A percentile compares a stretch with the other conserved stretches of the same genome.
Conservation (phyloP, 1,140 invertebrate species). For the Bathynomus jamesi region DNA sequence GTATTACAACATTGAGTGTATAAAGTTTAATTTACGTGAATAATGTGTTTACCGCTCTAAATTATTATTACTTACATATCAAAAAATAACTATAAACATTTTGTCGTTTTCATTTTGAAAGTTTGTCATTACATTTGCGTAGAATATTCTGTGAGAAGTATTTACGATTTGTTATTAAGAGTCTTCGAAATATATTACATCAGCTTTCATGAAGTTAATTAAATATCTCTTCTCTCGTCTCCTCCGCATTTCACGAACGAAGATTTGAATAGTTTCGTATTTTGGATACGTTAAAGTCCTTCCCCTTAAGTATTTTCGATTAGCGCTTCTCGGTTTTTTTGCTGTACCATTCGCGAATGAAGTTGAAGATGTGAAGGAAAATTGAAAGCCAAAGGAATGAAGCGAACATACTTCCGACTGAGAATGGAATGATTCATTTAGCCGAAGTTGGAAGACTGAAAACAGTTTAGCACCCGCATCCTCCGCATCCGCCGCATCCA, state of each 20-base stretch:
- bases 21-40: background rate
- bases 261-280: too few relatives aligned
- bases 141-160: too few relatives aligned
- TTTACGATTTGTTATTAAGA: too few relatives aligned
- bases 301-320: too few relatives aligned
- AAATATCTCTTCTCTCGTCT: too few relatives aligned
- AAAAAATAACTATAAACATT: background rate
- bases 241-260: too few relatives aligned
- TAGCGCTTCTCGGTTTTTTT: too few relatives aligned
- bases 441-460: background rate
- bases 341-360: background rate
- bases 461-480: constrained; percentile 26
- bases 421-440: background rate
- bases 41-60: background rate
- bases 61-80: background rate
- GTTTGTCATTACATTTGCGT: too few relatives aligned
- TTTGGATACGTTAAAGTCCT: too few relatives aligned
- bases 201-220: too few relatives aligned
- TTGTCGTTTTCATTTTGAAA: too few relatives aligned
- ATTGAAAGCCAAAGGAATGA: background rate
- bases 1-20: background rate
- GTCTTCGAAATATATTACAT: too few relatives aligned
- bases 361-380: background rate
- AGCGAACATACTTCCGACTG: background rate
- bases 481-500: constrained; percentile 29